These are phyloP conservation scores for Myanophis thanlyinensis DNA, from an alignment of 2,113 vertebrate genomes.

Conservation along the genomic window DNA sequence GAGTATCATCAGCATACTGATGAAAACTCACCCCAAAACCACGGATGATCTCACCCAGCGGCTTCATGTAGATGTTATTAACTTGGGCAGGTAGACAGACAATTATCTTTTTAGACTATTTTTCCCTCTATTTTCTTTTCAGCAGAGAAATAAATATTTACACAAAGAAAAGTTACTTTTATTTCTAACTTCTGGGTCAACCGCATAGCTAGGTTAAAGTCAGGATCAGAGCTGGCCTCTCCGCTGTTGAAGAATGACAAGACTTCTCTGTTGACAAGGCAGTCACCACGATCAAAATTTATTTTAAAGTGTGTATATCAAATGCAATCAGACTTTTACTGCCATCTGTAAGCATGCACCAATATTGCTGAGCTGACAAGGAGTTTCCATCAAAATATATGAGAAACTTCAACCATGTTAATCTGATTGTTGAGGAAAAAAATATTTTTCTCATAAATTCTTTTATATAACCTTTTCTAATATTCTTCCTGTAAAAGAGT, in stretches of 20 bases:
- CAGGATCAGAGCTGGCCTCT: not conserved
- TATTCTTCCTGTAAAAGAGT: not conserved
- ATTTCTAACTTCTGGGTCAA: not conserved
- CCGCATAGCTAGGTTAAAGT: not conserved
- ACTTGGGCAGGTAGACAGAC: not conserved
- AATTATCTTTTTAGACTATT: not conserved
- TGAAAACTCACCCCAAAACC: no score
- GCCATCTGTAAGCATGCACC: not conserved
- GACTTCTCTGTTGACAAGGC: not conserved
- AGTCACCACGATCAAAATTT: not conserved
- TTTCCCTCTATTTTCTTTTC: not conserved
- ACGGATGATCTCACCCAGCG: no score
- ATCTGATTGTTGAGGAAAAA: not conserved
- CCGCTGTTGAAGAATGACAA: not conserved
- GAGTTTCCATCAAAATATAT: not conserved
- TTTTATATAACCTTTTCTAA: not conserved
- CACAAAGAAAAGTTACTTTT: not conserved
- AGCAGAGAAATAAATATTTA: not conserved
- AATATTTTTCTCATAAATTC: not conserved
- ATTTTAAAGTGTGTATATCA: not conserved
- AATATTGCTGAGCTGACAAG: not conserved
- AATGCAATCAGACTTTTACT: not conserved
- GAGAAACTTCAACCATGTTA: not conserved
- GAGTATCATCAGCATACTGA: no score
- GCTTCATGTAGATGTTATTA: no score